A percentile compares a stretch with the other conserved stretches of the same genome.
Conservation (phyloP, 2,888 invertebrate species). For the Acronicta psi region DNA sequence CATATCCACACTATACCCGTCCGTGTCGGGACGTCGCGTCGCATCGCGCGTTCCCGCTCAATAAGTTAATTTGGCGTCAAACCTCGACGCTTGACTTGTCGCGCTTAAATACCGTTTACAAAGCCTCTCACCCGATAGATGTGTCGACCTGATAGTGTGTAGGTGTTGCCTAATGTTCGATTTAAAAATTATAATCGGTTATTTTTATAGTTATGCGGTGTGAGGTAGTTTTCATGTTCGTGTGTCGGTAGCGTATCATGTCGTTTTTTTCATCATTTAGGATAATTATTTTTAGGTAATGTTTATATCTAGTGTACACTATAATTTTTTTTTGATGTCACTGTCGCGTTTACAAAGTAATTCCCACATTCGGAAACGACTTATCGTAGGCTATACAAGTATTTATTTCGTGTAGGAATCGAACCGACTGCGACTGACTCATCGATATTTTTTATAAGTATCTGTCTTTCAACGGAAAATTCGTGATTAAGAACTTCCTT, state of each 20-base stretch:
- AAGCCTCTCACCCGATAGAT: conserved; percentile 45
- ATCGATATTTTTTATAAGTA: no score
- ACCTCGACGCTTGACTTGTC: conserved; percentile 61
- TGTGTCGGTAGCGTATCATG: conserved; percentile 9
- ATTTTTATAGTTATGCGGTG: conserved; percentile 22
- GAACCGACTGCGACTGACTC: no score
- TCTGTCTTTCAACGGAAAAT: no score
- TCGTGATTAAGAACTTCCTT: no score
- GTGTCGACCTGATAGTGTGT: conserved; percentile 47
- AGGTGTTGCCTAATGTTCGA: conserved; percentile 53
- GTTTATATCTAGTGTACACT: no score
- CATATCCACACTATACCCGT: conserved; percentile 55
- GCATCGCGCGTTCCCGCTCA: conserved; percentile 59
- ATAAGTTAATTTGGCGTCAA: conserved; percentile 79
- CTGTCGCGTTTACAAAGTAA: no score
- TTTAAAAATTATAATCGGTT: conserved; percentile 38
- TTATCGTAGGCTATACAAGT: no score
- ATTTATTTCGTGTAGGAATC: no score
- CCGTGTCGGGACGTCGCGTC: conserved; percentile 36
- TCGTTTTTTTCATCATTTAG: not conserved
- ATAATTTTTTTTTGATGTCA: no score
- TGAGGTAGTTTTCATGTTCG: not conserved
- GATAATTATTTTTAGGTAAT: no score
- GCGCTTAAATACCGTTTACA: conserved; percentile 53
- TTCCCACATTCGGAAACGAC: no score